phyloP scores from a whole-genome alignment of 2,113 vertebrate genomes.

The Paedocypris sp. region DNA sequence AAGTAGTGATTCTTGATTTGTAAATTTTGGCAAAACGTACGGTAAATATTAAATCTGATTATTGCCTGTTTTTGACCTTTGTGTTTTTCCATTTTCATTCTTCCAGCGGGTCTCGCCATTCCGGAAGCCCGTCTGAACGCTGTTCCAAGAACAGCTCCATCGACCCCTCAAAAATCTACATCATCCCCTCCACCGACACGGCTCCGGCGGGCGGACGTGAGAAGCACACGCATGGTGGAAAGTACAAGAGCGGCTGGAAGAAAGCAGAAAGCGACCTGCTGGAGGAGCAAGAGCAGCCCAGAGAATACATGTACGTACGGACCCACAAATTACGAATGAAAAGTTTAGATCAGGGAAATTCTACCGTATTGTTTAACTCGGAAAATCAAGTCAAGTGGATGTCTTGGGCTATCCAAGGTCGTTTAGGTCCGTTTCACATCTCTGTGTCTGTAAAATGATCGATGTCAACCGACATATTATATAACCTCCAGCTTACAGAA shows the following conservation, averaged over 20 bases:
- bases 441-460: not conserved
- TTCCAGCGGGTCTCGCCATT: constrained; percentile 69
- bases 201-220: constrained; percentile 48
- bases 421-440: not conserved
- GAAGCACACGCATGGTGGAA: constrained; percentile 55
- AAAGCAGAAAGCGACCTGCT: constrained; percentile 66
- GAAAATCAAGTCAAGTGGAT: no score
- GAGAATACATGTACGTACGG: constrained; percentile 49
- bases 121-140: constrained; percentile 70
- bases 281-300: constrained; percentile 57
- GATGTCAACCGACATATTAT: constrained; percentile 11
- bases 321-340: not conserved
- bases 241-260: constrained; percentile 74
- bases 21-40: no score
- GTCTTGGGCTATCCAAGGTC: not conserved
- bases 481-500: constrained; percentile 28
- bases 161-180: constrained; percentile 72
- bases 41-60: not conserved
- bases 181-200: constrained; percentile 53
- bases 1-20: no score
- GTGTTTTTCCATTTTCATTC: not conserved
- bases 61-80: not conserved
- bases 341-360: not conserved
- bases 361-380: not conserved
- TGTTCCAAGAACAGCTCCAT: constrained; percentile 63